phyloP scores from a whole-genome alignment of 2,113 vertebrate species.

The Istiophorus platypterus region DNA sequence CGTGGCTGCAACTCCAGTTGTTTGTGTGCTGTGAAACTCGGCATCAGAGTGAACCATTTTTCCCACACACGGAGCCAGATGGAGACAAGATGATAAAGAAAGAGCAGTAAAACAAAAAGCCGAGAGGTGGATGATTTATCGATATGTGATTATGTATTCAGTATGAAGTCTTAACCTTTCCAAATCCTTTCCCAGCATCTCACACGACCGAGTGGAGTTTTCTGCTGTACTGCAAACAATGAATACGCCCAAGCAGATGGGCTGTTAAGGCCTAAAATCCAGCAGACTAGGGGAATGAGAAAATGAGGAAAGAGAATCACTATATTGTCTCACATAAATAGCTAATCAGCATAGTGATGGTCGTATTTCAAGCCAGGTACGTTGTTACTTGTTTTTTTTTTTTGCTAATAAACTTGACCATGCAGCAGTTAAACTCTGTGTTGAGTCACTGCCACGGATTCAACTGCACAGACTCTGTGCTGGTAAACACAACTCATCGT shows the following conservation, averaged over 20 bases:
- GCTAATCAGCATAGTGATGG: not conserved
- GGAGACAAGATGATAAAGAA: conserved; percentile 21
- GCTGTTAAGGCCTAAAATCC: conserved; percentile 3
- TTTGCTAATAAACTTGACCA: not conserved
- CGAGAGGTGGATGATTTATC: conserved; percentile 55
- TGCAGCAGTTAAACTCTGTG: not conserved
- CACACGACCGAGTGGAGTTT: conserved; percentile 15
- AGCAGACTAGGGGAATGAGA: not conserved
- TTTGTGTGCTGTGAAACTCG: conserved; percentile 39
- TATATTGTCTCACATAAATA: not conserved
- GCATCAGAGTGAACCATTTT: conserved; percentile 14
- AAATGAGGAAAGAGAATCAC: not conserved
- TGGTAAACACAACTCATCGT: conserved; percentile 19
- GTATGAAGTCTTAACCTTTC: conserved; percentile 12
- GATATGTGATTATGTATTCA: conserved; percentile 52
- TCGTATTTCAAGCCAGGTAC: not conserved
- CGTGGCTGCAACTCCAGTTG: conserved; percentile 27
- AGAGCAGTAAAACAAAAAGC: conserved; percentile 39
- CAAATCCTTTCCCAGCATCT: conserved; percentile 50
- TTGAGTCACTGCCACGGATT: not conserved
- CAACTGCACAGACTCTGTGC: not conserved
- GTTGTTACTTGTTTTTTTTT: not conserved
- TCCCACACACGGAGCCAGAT: conserved; percentile 24
- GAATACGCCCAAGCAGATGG: conserved; percentile 1
- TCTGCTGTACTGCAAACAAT: not conserved